Evolutionary conservation across 2,113 vertebrate species (phyloP).

Genomic region (Syngnathus floridae): DNA sequence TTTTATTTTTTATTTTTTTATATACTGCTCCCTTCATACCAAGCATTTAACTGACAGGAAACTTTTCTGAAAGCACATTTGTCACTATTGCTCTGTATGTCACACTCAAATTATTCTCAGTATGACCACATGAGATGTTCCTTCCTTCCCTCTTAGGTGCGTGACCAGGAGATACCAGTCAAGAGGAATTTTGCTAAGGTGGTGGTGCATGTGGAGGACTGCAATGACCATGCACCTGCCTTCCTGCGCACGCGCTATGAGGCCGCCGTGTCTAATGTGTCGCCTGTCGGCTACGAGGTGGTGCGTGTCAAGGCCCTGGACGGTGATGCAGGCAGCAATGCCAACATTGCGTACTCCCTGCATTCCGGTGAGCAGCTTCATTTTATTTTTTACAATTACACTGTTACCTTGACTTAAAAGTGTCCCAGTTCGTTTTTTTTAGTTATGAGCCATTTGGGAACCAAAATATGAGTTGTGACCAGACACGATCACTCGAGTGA

Average conservation of each 20-base stretch:
- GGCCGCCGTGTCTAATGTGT: slow-evolving; percentile 68
- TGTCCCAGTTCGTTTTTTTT: not conserved
- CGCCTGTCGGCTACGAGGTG: slow-evolving; percentile 73
- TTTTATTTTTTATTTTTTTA: no score
- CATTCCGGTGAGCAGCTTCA: slow-evolving; percentile 76
- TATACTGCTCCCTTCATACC: not conserved
- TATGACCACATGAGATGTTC: not conserved
- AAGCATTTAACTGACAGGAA: no score
- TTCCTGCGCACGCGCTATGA: slow-evolving; percentile 81
- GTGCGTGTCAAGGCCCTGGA: slow-evolving; percentile 83
- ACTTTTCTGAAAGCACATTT: no score
- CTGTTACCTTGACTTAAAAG: no score
- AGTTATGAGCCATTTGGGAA: not conserved
- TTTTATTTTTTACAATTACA: slow-evolving; percentile 4
- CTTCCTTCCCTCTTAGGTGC: slow-evolving; percentile 69
- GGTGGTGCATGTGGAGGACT: slow-evolving; percentile 76
- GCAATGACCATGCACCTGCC: slow-evolving; percentile 81
- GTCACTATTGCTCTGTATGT: not conserved
- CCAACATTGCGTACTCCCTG: slow-evolving; percentile 82
- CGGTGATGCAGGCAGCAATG: slow-evolving; percentile 81
- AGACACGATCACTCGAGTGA: no score
- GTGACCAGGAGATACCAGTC: slow-evolving; percentile 90
- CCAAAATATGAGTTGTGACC: not conserved
- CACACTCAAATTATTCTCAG: not conserved
- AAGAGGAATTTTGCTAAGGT: slow-evolving; percentile 88